Evolutionary conservation across 1,140 invertebrate genomes (phyloP).

Genomic region (Zaprionus tsacasi): DNA sequence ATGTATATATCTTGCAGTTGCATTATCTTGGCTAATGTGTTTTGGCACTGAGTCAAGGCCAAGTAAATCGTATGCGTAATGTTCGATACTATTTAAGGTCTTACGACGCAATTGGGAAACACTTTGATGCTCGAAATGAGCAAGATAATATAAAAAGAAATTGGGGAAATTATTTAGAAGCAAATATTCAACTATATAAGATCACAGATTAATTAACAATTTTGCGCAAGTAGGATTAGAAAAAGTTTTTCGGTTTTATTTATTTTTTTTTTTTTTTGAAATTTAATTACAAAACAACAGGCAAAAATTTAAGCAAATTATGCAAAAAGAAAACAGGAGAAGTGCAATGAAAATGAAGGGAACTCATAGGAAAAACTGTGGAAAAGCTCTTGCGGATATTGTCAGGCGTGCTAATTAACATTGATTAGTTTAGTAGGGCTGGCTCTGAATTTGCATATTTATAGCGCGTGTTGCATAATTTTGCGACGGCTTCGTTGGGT

Average conservation of each 20-base stretch:
- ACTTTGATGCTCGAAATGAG: neutral
- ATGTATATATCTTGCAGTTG: too few species aligned
- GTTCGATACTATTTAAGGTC: constrained; percentile 23
- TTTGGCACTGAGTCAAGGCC: constrained; percentile 61
- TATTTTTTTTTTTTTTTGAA: too few species aligned
- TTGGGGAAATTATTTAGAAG: neutral
- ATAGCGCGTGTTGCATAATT: constrained; percentile 73
- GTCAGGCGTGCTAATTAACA: constrained; percentile 69
- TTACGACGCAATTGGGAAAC: constrained; percentile 26
- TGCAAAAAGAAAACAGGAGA: constrained; percentile 3
- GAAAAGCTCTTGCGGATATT: constrained; percentile 18
- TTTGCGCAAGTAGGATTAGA: neutral
- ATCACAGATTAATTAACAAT: constrained; percentile 1
- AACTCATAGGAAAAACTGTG: neutral
- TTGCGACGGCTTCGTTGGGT: constrained; percentile 34
- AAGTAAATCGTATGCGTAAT: constrained; percentile 30
- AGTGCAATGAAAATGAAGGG: constrained; percentile 1
- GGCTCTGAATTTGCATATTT: constrained; percentile 67
- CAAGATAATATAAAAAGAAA: too few species aligned
- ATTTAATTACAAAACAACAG: constrained; percentile 59
- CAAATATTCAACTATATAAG: neutral
- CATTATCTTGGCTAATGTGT: neutral
- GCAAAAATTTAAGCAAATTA: constrained; percentile 23
- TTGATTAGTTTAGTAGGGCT: constrained; percentile 60
- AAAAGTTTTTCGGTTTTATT: constrained; percentile 6